Evolutionary conservation across 2,797 vertebrate species (phyloP), one percentile per base, ranked within the genome.

Genomic region (Arctocebus calabarensis): DNA sequence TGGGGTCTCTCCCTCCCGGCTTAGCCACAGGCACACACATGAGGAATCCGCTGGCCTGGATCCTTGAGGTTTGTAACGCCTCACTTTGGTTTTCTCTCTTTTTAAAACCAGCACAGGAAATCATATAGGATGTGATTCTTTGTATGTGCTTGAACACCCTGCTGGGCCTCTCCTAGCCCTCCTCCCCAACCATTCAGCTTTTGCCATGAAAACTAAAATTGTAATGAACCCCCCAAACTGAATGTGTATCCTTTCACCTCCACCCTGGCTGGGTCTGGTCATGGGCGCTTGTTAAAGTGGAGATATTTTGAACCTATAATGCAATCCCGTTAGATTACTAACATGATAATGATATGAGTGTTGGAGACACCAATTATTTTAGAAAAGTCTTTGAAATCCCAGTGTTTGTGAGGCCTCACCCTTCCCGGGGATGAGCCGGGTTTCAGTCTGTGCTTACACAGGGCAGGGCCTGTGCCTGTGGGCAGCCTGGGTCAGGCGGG

Each of bases 391-490:
- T 74, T 68, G 10, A 61, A 83, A 57, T 34, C 29, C 55, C 55
- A 16, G 27, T 23, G 37, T 27, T 10, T 2, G 13, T 45, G 75
- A 25, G 43, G 68, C 34, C 22, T 57, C 16, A 14, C 2, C 16
- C 22, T 27, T 48, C 20, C 4, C 55, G 0, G 7, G 3, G 20
- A 3, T 23, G 17, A 45, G 16, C 0, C 2, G 7, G 19, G 3
- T 34, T 40, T 13, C n/a, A 25, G 61, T 20, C 25, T 22, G 45
- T 17, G 27, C 34, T 40, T 40, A 3, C 27, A 5, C 16, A 0
- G 0, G 3, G 61, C 10, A n/a, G 3, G 10, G 1, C 0, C 19
- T 29, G 34, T 13, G 64, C n/a, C 5, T 0, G 1, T 32, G 22
- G 6, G 52, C 40, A 25, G 48, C 52, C 8, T 2, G 40, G 5